Conservation (phyloP, 64 coral and sea anemone genomes). For the Exaiptasia diaphana region DNA sequence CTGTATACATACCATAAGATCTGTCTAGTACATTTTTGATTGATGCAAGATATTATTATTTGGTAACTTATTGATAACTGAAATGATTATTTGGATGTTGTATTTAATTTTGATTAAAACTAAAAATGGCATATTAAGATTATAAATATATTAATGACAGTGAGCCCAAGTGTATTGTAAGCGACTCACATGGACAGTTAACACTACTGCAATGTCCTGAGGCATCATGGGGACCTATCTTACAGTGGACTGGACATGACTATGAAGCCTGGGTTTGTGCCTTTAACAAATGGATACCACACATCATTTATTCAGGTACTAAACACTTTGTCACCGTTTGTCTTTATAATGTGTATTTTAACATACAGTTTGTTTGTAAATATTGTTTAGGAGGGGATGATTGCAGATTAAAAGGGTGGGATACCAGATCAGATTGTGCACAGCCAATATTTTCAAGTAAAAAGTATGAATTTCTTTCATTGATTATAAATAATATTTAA, state of each 20-base stretch:
- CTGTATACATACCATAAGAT: too few species aligned
- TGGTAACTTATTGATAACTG: too few species aligned
- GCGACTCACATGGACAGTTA: constrained; percentile 70
- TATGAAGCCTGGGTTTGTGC: constrained; percentile 93
- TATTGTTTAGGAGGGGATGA: constrained; percentile 83
- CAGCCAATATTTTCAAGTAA: constrained; percentile 77
- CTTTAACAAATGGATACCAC: constrained; percentile 77
- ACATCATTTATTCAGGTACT: constrained; percentile 77
- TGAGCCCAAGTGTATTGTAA: constrained; percentile 33
- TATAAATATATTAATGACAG: too few species aligned
- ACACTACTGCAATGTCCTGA: constrained; percentile 47
- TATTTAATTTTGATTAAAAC: too few species aligned
- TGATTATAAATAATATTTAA: neutral
- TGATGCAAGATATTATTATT: too few species aligned
- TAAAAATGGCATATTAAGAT: too few species aligned
- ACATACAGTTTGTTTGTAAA: neutral
- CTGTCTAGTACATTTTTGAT: too few species aligned
- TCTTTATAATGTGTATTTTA: neutral
- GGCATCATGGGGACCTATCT: constrained; percentile 44
- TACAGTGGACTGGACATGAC: constrained; percentile 76
- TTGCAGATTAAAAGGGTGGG: constrained; percentile 82
- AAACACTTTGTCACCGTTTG: neutral
- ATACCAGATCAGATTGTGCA: constrained; percentile 70
- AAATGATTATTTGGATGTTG: too few species aligned
- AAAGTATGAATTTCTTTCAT: constrained; percentile 30